phyloP scores from a whole-genome alignment of 2,888 invertebrate genomes.

The Drosophila atripex region DNA sequence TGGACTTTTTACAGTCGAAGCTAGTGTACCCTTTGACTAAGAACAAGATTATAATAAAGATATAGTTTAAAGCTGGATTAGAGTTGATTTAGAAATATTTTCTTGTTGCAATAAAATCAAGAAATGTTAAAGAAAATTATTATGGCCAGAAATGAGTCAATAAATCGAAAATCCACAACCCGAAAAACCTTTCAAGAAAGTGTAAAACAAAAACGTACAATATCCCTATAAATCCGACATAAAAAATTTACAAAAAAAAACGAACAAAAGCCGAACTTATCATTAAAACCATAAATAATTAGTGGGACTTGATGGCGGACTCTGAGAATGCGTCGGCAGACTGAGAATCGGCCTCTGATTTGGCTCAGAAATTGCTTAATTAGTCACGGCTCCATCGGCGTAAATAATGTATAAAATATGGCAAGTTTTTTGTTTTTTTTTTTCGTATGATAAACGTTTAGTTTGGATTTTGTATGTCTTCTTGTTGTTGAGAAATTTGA shows the following conservation, averaged over 20 bases:
- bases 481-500: constrained; percentile 53
- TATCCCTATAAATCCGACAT: background rate
- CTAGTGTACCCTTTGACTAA: constrained; percentile 5
- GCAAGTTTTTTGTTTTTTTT: constrained; percentile 44
- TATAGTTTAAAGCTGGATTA: background rate
- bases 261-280: constrained; percentile 51
- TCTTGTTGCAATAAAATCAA: background rate
- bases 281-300: constrained; percentile 75
- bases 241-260: constrained; percentile 16
- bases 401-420: constrained; percentile 75
- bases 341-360: constrained; percentile 45
- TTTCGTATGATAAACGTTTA: constrained; percentile 63
- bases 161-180: constrained; percentile 1
- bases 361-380: constrained; percentile 78
- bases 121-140: background rate
- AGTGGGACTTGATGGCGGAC: constrained; percentile 47
- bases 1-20: constrained; percentile 6
- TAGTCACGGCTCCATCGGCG: constrained; percentile 66
- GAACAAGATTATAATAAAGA: constrained; percentile 27
- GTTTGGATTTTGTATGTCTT: constrained; percentile 7
- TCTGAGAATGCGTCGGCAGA: constrained; percentile 2
- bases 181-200: background rate
- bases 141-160: background rate
- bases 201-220: constrained; percentile 14
- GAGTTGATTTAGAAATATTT: constrained; percentile 10